A percentile compares a stretch with the other conserved stretches of the same genome.
Conservation (phyloP, 2,888 invertebrate species). For the Diabrotica balteata region DNA sequence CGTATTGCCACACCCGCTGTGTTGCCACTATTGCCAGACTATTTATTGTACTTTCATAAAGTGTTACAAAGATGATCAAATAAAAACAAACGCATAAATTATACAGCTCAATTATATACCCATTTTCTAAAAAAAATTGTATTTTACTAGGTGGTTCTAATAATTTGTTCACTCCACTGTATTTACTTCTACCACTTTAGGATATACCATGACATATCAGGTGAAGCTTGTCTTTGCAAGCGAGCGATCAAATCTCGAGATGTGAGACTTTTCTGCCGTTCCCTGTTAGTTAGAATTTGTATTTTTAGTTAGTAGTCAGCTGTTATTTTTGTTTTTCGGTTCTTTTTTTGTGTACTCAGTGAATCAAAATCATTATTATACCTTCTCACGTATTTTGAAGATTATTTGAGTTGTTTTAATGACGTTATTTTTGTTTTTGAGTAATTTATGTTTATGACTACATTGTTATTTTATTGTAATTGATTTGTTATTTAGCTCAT, state of each 20-base stretch:
- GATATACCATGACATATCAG: neutral
- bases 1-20: no score
- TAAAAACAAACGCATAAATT: no score
- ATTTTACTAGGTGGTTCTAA: no score
- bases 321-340: slow-evolving; percentile 14
- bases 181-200: no score
- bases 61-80: no score
- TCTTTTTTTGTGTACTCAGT: slow-evolving; percentile 17
- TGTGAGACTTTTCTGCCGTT: slow-evolving; percentile 10
- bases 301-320: slow-evolving; percentile 23
- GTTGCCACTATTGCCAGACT: no score
- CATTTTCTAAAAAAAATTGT: no score
- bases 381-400: slow-evolving; percentile 8
- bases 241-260: slow-evolving; percentile 9
- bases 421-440: neutral
- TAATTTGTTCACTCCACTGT: no score
- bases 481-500: neutral
- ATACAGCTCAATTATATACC: no score
- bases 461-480: neutral
- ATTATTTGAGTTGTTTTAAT: slow-evolving; percentile 19
- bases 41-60: no score
- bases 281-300: slow-evolving; percentile 16
- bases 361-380: slow-evolving; percentile 16
- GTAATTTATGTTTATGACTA: neutral
- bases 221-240: neutral